These are phyloP conservation scores for Geophilus truncorum DNA, from an alignment of 2,888 invertebrate genomes.

Conservation along the genomic window DNA sequence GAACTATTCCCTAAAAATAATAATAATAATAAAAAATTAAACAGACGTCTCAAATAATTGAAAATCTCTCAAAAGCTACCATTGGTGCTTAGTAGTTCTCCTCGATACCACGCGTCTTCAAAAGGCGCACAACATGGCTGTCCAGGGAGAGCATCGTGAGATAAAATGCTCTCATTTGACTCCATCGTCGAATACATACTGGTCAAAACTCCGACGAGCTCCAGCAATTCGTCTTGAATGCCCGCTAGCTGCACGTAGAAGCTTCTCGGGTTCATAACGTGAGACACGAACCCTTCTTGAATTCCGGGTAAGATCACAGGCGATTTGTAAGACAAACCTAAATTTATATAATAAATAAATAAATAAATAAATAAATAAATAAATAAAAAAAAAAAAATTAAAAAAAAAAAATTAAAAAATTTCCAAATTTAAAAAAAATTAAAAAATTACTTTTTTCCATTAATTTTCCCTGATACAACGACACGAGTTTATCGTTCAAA, in stretches of 20 bases:
- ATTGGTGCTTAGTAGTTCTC: conserved; percentile 33
- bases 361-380: no score
- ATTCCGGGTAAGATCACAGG: background rate
- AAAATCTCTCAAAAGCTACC: background rate
- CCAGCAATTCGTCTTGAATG: background rate
- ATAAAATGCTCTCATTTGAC: background rate
- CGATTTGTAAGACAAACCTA: background rate
- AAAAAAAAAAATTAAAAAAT: background rate
- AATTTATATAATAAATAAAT: no score
- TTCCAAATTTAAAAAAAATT: background rate
- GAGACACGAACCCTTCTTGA: background rate
- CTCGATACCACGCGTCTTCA: conserved; percentile 45
- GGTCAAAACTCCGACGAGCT: background rate
- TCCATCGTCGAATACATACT: background rate
- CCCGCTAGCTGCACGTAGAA: background rate
- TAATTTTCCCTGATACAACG: background rate
- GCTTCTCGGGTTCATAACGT: background rate
- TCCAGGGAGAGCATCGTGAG: conserved; percentile 9
- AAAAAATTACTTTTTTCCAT: background rate
- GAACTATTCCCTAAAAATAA: background rate
- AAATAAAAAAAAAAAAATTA: no score
- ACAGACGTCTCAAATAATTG: no score
- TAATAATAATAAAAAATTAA: no score
- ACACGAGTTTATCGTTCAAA: background rate
- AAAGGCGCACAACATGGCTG: conserved; percentile 40